A percentile compares a stretch with the other conserved stretches of the same genome.
These are phyloP conservation scores for Megalopta genalis DNA, from an alignment of 1,140 invertebrate species.

Conservation along the genomic window DNA sequence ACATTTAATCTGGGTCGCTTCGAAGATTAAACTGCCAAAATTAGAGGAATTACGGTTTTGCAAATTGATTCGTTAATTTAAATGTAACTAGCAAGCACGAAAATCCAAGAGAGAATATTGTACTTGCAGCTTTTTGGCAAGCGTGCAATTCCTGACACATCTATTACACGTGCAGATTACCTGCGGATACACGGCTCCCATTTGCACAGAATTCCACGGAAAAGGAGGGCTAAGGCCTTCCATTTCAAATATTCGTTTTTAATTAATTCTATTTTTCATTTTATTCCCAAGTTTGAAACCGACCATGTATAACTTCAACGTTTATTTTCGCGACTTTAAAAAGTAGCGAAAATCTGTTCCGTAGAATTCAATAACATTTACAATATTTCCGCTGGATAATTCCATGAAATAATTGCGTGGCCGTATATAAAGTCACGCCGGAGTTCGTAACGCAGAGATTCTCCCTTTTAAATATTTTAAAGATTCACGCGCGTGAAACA, in stretches of 20 bases:
- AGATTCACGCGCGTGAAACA: not conserved
- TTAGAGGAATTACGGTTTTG: not conserved
- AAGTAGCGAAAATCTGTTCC: too few species aligned
- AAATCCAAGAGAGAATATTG: not conserved
- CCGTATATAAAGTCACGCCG: not conserved
- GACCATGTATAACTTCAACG: too few species aligned
- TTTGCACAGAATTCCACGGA: not conserved
- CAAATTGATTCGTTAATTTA: not conserved
- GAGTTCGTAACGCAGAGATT: not conserved
- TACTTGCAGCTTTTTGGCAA: conserved; percentile 21
- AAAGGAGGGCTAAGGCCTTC: not conserved
- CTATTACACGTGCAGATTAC: conserved; percentile 25
- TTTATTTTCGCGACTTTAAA: too few species aligned
- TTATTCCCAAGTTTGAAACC: too few species aligned
- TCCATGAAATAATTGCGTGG: not conserved
- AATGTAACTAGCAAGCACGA: not conserved
- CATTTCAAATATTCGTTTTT: not conserved
- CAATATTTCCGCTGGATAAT: not conserved
- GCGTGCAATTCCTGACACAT: conserved; percentile 22
- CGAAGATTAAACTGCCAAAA: not conserved
- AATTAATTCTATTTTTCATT: not conserved
- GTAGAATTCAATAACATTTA: not conserved
- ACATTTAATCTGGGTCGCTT: not conserved
- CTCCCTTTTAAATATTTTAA: not conserved
- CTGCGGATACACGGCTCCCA: not conserved